Evolutionary conservation across 2,888 invertebrate species (phyloP), one percentile per base, ranked within the genome.

Genomic region (Yponomeuta malinellus): DNA sequence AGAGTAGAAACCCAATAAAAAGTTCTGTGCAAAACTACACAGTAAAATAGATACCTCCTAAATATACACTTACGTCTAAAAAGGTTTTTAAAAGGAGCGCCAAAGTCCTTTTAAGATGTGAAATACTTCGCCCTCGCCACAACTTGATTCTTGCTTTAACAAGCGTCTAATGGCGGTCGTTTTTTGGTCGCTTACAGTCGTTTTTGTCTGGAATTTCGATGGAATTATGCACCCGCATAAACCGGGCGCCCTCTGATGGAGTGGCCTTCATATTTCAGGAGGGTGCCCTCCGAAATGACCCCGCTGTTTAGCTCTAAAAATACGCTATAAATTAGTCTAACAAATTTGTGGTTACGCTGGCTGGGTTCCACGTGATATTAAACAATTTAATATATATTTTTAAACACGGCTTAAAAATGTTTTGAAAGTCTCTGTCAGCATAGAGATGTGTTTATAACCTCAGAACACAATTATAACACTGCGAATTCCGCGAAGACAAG

Each of bases 171-270:
- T 80, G 79, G 78, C 75, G 73, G 76, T 75, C 75, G 68, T 59
- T 59, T 43, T 23, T 59, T 59, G 52, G 52, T 59, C 15, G 52
- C 52, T 59, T 59, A 15, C 75, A 73, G 76, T 75, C 76, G 68
- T 78, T 77, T 75, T 74, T 73, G 73, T 73, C 74, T 73, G 73
- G 73, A 74, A 72, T 74, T 75, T 71, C 74, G 70, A 68, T 71
- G 72, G 79, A 83, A 83, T 83, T 83, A 84, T 83, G 81, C 82
- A 76, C 78, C 76, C 76, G 76, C 74, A 77, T 78, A 78, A 76
- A 75, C 74, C 73, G 73, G 74, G 75, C 72, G 71, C 74, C 63
- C 37, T 63, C 37, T 37, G 52, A 69, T 37, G 63, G 59, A 69
- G 63, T 69, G 37, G 77, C 73, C 75, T 78, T 77, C 79, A 75